A percentile compares a stretch with the other conserved stretches of the same genome.
Evolutionary conservation across 2,888 invertebrate genomes (phyloP).

Genomic region (Pandemis heparana): DNA sequence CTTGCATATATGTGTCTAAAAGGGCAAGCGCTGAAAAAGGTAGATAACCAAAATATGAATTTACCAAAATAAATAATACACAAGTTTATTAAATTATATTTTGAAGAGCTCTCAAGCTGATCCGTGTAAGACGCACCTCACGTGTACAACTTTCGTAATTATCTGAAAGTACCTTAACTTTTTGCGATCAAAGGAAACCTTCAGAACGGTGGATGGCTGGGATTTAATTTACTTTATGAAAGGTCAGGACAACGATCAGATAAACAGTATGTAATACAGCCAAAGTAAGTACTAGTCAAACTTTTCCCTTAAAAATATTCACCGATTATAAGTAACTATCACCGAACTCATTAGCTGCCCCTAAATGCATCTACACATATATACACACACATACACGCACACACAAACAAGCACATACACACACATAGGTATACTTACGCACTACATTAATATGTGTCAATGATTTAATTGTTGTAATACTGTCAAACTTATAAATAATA

Average conservation of each 20-base stretch:
- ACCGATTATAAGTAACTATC: no score
- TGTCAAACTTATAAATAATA: no score
- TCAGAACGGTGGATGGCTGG: conserved; percentile 3
- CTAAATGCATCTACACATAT: no score
- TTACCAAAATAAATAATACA: not conserved
- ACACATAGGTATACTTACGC: no score
- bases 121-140: conserved; percentile 9
- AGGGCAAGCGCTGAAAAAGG: no score
- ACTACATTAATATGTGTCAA: no score
- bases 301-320: no score
- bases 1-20: no score
- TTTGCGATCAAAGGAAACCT: conserved; percentile 20
- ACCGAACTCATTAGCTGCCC: no score
- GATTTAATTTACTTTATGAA: conserved; percentile 14
- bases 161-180: conserved; percentile 14
- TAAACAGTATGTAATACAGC: not conserved
- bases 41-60: not conserved
- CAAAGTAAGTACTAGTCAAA: not conserved
- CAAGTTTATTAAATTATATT: not conserved
- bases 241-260: not conserved
- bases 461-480: no score
- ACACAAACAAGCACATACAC: no score
- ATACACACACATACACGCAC: no score
- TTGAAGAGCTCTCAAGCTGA: conserved; percentile 7
- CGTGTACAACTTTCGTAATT: conserved; percentile 21